Evolutionary conservation across 2,888 invertebrate species (phyloP), one percentile per base, ranked within the genome.

Genomic region (Lycocerus yunnanus): DNA sequence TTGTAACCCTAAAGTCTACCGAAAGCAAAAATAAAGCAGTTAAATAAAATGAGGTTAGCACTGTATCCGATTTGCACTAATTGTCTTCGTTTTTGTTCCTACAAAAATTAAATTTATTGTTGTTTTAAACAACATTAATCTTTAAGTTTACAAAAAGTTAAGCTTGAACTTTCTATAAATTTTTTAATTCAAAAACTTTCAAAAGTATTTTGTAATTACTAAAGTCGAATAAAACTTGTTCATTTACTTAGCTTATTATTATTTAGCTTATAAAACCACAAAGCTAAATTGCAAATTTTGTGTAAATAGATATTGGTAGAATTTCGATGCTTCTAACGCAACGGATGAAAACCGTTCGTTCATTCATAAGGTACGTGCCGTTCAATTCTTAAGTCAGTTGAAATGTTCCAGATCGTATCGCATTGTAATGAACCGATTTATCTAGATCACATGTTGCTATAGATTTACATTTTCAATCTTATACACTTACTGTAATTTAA

Each of bases 391-490:
- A 75, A 74, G 77, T 71, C 71, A 77, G 76, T 72, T 75, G 72
- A 69, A 78, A 74, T 76, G 76, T 77, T 80, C 76, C 71, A 74
- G 81, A 80, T 80, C 77, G 79, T 78, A 80, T 81, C 81, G 74
- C 60, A 43, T 78, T 75, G 80, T 81, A 82, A 82, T 82, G 82
- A 82, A 81, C 78, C 80, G 80, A 82, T 82, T 82, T 82, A 81
- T 82, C 82, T 81, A 79, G 81, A 81, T 81, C 81, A 81, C 82
- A 80, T 80, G 81, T 82, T 81, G 80, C 81, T 77, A 72, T 72
- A 73, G 76, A 81, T 79, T 80, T 81, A 78, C 79, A 78, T 77
- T 80, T 81, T 78, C 81, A 80, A 81, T 81, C 80, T 77, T 72
- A 60, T 61, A 69, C 73, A 75, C 72, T 76, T 79, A 79, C 79